Evolutionary conservation across 2,113 vertebrate species (phyloP), one percentile per base, ranked within the genome.

Genomic region (Vidua macroura): DNA sequence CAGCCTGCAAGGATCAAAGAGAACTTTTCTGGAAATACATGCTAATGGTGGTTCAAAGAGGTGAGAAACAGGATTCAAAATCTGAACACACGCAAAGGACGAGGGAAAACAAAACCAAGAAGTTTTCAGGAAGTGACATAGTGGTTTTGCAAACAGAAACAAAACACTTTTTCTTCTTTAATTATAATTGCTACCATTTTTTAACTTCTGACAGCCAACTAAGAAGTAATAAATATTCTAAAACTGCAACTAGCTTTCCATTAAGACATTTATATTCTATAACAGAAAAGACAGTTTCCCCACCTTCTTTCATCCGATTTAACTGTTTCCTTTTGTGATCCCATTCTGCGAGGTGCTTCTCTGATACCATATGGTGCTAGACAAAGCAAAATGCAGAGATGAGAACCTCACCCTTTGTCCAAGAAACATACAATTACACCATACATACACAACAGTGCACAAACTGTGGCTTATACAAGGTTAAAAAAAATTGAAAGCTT

Each of bases 321-420:
- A 15, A 94, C 84, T 23, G 96, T 91, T 92, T 99, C 99, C 96
- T 98, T 99, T 91, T 98, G 98, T 43, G 99, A 99, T 24, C 99
- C 99, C 9, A 98, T 99, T 98, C 98, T 99, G 92, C 99, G 98
- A 52, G 99, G 99, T 66, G 99, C 99, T 97, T 99, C 99, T 90
- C 99, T 98, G 92, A 99, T 99, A 52, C 99, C 99, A 51, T 99
- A 99, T 3, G 99, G 99, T 90, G 99, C 99, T 99, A 90, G 11
- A 64, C 14, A 97, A 82, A 95, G 83, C 58, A 94, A 74, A 90
- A 85, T 1, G 39, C 14, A 48, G 37, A 75, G 3, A 80, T 87
- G 35, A 80, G 86, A 86, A 83, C 46, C 16, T 93, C 70, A 73
- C 1, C 17, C 21, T 72, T 52, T 55, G 52, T 22, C 30, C 67